Percentiles rank a stretch among this genome's conserved stretches.
phyloP scores from a whole-genome alignment of 2,888 invertebrate species.

The Blera fallax region DNA sequence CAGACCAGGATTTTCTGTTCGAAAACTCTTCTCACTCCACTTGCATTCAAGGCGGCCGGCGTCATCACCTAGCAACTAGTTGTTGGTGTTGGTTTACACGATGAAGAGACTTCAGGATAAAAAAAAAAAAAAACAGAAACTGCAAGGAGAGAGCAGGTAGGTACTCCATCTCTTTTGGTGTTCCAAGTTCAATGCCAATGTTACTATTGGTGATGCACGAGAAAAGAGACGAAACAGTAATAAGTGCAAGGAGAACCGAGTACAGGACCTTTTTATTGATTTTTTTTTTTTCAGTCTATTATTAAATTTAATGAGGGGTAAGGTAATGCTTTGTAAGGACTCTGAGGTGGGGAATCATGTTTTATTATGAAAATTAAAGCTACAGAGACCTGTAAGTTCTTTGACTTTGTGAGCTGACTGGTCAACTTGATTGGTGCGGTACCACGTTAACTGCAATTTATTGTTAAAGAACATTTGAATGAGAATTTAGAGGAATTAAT shows the following conservation, averaged over 20 bases:
- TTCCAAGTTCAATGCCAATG: background rate
- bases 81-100: background rate
- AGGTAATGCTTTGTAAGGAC: background rate
- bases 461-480: too few relatives aligned
- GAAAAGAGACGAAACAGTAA: background rate
- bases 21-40: background rate
- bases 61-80: background rate
- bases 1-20: background rate
- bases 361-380: too few relatives aligned
- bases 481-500: too few relatives aligned
- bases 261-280: background rate
- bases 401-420: too few relatives aligned
- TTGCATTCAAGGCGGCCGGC: background rate
- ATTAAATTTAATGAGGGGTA: background rate
- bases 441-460: too few relatives aligned
- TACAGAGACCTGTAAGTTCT: too few relatives aligned
- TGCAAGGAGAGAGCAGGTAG: background rate
- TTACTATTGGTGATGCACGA: background rate
- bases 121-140: too few relatives aligned
- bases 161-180: background rate
- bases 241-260: background rate
- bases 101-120: background rate
- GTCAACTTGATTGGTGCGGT: too few relatives aligned
- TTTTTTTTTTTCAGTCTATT: background rate
- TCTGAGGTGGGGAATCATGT: too few relatives aligned